A percentile compares a stretch with the other conserved stretches of the same genome.
These are phyloP conservation scores for Heterocephalus glaber DNA, from an alignment of 2,113 vertebrate genomes.

Conservation along the genomic window DNA sequence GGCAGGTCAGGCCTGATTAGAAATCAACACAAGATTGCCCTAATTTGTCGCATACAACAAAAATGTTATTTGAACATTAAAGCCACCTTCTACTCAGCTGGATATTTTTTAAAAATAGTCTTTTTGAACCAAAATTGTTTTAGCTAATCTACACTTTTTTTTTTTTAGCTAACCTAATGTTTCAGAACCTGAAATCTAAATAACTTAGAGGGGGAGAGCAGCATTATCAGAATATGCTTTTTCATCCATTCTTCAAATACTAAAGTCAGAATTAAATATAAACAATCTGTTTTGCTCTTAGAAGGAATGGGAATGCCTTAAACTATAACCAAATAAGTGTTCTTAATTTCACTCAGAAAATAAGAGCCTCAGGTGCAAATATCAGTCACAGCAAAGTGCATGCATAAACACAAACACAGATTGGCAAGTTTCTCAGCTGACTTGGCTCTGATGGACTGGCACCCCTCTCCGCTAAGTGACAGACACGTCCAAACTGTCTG, in stretches of 20 bases:
- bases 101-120: background rate
- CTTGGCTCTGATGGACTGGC: background rate
- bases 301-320: background rate
- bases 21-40: background rate
- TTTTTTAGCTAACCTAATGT: background rate
- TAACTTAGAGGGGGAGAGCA: background rate
- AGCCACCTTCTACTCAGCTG: background rate
- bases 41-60: background rate
- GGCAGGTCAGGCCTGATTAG: background rate
- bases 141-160: background rate
- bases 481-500: background rate
- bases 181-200: background rate
- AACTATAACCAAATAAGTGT: background rate
- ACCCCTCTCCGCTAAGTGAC: background rate
- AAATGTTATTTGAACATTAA: background rate
- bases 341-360: background rate
- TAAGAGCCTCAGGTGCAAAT: background rate
- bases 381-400: background rate
- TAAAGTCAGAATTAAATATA: background rate
- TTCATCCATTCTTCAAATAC: constrained; percentile 21
- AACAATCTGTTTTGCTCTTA: background rate
- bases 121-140: background rate
- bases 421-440: background rate
- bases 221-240: background rate
- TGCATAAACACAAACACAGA: background rate